Evolutionary conservation across 2,888 invertebrate species (phyloP), one percentile per base, ranked within the genome.

Genomic region (Rambutsinella grinnellia): DNA sequence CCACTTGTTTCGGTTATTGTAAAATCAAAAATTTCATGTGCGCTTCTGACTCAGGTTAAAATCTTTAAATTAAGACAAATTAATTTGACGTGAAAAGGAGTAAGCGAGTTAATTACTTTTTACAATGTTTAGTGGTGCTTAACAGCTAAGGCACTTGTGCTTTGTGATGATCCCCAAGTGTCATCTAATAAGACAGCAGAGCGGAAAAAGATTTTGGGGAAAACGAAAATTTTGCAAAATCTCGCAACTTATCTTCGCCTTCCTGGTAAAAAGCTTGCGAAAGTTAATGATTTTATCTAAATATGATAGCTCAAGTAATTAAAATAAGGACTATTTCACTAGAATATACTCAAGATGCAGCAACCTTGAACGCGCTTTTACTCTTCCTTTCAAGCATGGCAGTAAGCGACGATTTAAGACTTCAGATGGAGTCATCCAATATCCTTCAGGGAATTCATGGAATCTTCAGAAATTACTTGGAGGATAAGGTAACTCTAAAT

Each of bases 61-160:
- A 27, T 13, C 26, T 21, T 21, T 8, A 26, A n/a, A 56, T 49
- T 6, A 62, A 51, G 28, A 19, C 10, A 36, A 27, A 21, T 5
- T 17, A 13, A 28, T 54, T 10, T 36, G 3, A 67, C 24, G n/a
- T n/a, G n/a, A n/a, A n/a, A n/a, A n/a, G n/a, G n/a, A n/a, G n/a
- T n/a, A n/a, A n/a, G n/a, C n/a, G n/a, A 26, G 47, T 44, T 21
- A 13, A 28, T 67, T 2, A 6, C 21, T 57, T 49, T 36, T 26
- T 47, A 26, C 57, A 51, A 10, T 58, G 58, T 78, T 10, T 57
- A 83, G 83, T 83, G 81, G 81, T 81, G 82, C 63, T 69, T 72
- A 36, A 68, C 82, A 13, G 21, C 81, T 24, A 79, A 79, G 57
- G 66, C 81, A 1, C 49, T 82, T n/a, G 49, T 77, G 49, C 63